phyloP scores from a whole-genome alignment of 23 tunicate genomes.

The Trididemnum miniatum region DNA sequence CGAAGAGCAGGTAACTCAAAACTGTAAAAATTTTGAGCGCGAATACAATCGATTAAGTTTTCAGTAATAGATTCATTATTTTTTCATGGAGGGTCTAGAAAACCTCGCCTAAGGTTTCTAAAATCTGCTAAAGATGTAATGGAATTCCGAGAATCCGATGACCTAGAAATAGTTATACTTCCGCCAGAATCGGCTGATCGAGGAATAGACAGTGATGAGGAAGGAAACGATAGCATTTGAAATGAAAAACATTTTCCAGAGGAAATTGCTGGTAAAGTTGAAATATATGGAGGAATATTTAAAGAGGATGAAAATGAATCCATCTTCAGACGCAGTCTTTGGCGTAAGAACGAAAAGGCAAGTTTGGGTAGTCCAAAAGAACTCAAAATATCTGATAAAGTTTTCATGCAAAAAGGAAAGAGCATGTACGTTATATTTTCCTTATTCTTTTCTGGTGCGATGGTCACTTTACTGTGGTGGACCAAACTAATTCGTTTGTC shows the following conservation, averaged over 20 bases:
- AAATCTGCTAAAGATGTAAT: not conserved
- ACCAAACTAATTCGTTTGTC: not conserved
- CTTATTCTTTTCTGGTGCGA: not conserved
- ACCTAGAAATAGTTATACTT: slow-evolving; percentile 2
- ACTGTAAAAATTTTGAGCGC: too few relatives aligned
- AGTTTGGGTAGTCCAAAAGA: not conserved
- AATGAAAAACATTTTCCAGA: slow-evolving; percentile 1
- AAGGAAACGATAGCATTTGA: slow-evolving; percentile 1
- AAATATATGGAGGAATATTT: not conserved
- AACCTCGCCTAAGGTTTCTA: not conserved
- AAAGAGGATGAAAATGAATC: not conserved
- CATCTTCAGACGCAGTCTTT: not conserved
- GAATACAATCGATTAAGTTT: not conserved
- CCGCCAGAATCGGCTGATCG: slow-evolving; percentile 13
- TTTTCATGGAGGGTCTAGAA: not conserved
- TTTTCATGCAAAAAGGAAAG: not conserved
- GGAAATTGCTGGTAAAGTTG: slow-evolving; percentile 5
- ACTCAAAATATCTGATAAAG: not conserved
- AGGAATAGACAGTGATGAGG: slow-evolving; percentile 2
- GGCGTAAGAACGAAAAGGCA: slow-evolving; percentile 1
- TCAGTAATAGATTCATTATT: not conserved
- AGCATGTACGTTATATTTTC: not conserved
- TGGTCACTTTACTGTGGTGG: not conserved
- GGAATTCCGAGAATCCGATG: slow-evolving; percentile 6
- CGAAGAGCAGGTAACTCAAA: too few relatives aligned